Evolutionary conservation across 2,888 invertebrate species (phyloP), one percentile per base, ranked within the genome.

Genomic region (Meteorus cinctellus): DNA sequence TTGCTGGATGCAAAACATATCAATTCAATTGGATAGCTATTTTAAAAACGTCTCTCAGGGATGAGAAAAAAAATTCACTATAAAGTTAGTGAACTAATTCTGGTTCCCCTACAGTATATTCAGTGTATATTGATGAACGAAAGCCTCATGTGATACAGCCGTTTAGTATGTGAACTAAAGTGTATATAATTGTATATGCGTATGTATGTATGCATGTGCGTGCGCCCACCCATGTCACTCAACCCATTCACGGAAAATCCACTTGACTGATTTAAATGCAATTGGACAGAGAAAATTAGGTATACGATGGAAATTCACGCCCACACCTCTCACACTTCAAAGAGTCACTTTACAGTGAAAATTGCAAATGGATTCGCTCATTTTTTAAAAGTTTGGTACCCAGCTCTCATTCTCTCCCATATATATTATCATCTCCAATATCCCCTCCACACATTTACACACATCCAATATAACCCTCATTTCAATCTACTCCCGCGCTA

Each of bases 311-410:
- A 77, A 80, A 79, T 79, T 79, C 73, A 74, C 75, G 74, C 74
- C 70, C 72, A 74, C 74, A 70, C 72, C 72, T 78, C 59, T 65
- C 72, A 73, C 60, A 78, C 79, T 80, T 80, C 80, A 80, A 80
- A 80, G 80, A 80, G 77, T 79, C 79, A 80, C 77, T 79, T 79
- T 79, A 75, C 75, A 66, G 72, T 71, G 79, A 74, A 79, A 80
- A 79, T 80, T 80, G 79, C 79, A 79, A 80, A 80, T 80, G 75
- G 72, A 75, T 76, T 75, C 29, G 14, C 72, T 73, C 75, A 78
- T 77, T 79, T 80, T 79, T 79, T 67, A 71, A 74, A 80, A 79
- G 76, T 79, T 80, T 80, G 59, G 59, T 71, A 79, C 65, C 74
- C 75, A 77, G 67, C 66, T 31, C 24, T 71, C 66, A n/a, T 71